phyloP scores from a whole-genome alignment of 1,140 invertebrate species.

The Aphis craccivora region DNA sequence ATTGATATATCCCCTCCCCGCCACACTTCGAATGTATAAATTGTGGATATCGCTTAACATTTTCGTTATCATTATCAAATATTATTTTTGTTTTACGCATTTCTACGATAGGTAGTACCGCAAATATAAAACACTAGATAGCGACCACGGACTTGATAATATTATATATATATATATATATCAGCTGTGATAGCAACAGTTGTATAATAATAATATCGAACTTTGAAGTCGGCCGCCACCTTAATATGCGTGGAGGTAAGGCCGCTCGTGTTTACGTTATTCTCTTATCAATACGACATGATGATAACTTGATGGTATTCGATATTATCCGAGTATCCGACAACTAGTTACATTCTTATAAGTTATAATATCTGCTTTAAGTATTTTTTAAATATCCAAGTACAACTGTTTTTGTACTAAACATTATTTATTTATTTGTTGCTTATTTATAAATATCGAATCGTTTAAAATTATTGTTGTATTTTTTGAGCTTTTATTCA shows the following conservation, averaged over 20 bases:
- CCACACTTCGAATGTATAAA: not conserved
- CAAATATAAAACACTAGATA: not conserved
- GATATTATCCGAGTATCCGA: not conserved
- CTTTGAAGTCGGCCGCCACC: not conserved
- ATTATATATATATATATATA: too few species aligned
- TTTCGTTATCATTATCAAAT: not conserved
- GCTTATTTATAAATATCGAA: not conserved
- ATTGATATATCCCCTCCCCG: not conserved
- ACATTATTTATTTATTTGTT: not conserved
- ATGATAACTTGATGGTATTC: not conserved
- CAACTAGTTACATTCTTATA: not conserved
- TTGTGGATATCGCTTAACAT: not conserved
- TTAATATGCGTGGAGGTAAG: not conserved
- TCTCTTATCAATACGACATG: not conserved
- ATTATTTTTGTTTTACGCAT: not conserved
- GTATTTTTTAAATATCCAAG: not conserved
- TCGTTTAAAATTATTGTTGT: not conserved
- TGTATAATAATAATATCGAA: too few species aligned
- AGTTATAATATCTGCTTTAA: not conserved
- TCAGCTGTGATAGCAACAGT: too few species aligned
- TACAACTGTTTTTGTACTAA: not conserved
- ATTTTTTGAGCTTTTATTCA: not conserved
- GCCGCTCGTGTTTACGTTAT: not conserved
- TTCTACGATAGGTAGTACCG: not conserved
- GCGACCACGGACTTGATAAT: too few species aligned